These are phyloP conservation scores for Eupsilia transversa DNA, from an alignment of 2,888 invertebrate genomes.

Conservation along the genomic window DNA sequence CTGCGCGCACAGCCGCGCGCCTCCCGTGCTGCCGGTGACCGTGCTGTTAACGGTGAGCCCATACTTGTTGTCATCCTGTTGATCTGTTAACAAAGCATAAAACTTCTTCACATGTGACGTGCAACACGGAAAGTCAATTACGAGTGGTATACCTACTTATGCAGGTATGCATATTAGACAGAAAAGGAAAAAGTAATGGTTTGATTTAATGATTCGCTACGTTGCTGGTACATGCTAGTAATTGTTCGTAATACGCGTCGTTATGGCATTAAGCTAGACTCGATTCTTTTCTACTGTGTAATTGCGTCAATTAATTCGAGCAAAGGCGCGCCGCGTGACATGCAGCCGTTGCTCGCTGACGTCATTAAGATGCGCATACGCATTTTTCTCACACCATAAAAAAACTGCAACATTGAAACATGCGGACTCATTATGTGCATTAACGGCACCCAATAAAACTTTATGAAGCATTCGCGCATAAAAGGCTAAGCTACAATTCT, in stretches of 20 bases:
- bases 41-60: conserved; percentile 76
- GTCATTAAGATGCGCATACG: conserved; percentile 84
- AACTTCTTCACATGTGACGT: conserved; percentile 12
- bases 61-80: conserved; percentile 88
- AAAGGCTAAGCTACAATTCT: conserved; percentile 74
- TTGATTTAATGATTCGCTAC: conserved; percentile 61
- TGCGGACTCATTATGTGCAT: conserved; percentile 75
- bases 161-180: conserved; percentile 48
- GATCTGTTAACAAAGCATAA: conserved; percentile 75
- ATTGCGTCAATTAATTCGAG: conserved; percentile 88
- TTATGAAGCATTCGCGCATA: conserved; percentile 76
- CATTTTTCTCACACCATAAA: conserved; percentile 79
- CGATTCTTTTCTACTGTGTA: conserved; percentile 87
- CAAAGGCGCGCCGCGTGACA: conserved; percentile 82
- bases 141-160: conserved; percentile 25
- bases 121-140: conserved; percentile 41
- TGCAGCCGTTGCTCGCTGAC: conserved; percentile 78
- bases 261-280: conserved; percentile 81
- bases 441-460: conserved; percentile 78
- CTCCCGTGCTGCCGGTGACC: conserved; percentile 80
- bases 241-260: conserved; percentile 83
- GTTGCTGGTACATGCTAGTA: conserved; percentile 71
- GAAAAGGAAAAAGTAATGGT: conserved; percentile 53
- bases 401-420: conserved; percentile 78
- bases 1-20: conserved; percentile 94